Conservation (phyloP, 2,797 vertebrate genomes). For the Xiphorhynchus erythropygius region DNA sequence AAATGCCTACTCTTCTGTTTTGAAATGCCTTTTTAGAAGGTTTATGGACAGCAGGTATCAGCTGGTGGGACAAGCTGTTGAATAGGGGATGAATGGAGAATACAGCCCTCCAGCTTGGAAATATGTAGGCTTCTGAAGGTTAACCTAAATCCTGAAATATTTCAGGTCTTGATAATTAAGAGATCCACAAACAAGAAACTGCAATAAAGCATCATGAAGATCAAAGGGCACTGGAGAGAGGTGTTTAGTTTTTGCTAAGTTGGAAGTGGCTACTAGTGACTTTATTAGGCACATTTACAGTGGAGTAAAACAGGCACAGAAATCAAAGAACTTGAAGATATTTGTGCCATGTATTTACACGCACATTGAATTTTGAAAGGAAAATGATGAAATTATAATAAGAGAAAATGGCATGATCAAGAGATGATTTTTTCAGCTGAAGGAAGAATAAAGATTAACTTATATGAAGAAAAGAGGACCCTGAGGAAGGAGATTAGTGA, state of each 20-base stretch:
- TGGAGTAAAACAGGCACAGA: background rate
- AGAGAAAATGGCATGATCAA: background rate
- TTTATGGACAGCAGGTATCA: background rate
- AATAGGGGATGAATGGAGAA: background rate
- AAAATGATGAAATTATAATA: background rate
- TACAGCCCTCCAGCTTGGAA: background rate
- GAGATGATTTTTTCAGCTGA: background rate
- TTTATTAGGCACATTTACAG: background rate
- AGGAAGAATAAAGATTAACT: slow-evolving; percentile 29
- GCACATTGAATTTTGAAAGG: background rate
- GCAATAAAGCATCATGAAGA: background rate
- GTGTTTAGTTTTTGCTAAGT: background rate
- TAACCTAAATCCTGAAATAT: background rate
- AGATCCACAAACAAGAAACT: background rate
- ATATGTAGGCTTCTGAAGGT: background rate
- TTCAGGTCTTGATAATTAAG: background rate
- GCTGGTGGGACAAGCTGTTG: background rate
- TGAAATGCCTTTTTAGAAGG: background rate
- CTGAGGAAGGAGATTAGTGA: background rate
- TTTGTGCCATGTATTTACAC: background rate
- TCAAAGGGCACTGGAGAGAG: background rate
- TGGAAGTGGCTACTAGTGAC: background rate
- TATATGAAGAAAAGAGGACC: background rate
- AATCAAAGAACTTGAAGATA: background rate
- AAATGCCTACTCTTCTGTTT: background rate